Base-by-base conservation (phyloP, 2,888 invertebrate genomes). In the Gari tellinella region DNA sequence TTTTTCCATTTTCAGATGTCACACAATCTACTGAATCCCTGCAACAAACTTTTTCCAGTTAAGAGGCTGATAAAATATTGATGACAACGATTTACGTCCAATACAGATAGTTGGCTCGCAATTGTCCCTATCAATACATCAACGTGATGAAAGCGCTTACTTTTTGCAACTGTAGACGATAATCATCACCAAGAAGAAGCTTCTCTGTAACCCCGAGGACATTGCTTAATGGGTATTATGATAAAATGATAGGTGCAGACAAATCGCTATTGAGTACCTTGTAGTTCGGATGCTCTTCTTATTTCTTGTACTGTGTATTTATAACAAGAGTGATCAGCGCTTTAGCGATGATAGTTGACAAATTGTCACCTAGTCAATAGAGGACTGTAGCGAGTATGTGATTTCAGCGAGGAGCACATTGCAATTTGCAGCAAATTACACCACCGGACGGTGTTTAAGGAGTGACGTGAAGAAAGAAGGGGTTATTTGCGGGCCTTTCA, bases 371-470 rank as follows among this genome's bases (percentile, higher is more conserved):
- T 37, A 31, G 48, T 60, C 40, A 60, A 70, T 58, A 53, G 48
- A 48, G 40, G 40, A 19, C 49, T 58, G 57, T 19, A 38, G 26
- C 19, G 40, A 25, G 23, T 12, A 41, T 46, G 43, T 37, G 58
- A 64, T 45, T 52, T 48, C 19, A 48, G n/a, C 38, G 55, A 21
- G 37, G 25, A 52, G 19, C n/a, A 63, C 41, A 17, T 26, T 53
- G 40, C 70, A 70, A 70, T 70, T 70, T 70, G 58, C 64, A 60
- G 60, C 66, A 67, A 67, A 52, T 70, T 70, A 70, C 64, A 21
- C 21, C 31, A 64, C 40, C 31, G n/a, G 70, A 51, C 51, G 52
- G 53, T 57, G 52, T 51, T 64, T 58, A 64, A 17, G 41, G 63
- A 64, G 63, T 53, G 57, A 45, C 38, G 26, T 38, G 4, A 10